phyloP scores from a whole-genome alignment of 2,888 invertebrate genomes.

The Drosophila eohydei region DNA sequence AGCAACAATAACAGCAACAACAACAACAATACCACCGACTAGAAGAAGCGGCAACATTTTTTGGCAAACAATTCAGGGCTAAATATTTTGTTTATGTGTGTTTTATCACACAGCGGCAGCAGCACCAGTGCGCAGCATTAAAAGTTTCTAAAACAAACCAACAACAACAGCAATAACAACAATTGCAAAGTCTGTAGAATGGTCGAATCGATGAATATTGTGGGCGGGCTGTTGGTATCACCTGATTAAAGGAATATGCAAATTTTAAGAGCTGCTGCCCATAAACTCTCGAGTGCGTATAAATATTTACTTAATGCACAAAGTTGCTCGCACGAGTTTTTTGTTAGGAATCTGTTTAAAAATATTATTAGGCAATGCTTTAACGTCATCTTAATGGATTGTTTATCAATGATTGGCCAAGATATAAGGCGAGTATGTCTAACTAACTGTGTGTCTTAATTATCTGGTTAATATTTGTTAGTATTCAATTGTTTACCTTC shows the following conservation, averaged over 20 bases:
- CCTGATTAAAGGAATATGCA: conserved; percentile 43
- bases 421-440: neutral
- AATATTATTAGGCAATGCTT: neutral
- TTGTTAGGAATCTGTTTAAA: neutral
- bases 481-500: conserved; percentile 4
- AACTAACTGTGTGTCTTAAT: neutral
- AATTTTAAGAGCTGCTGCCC: conserved; percentile 14
- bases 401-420: neutral
- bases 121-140: conserved; percentile 20
- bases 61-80: conserved; percentile 83
- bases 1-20: conserved; percentile 38
- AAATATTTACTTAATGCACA: conserved; percentile 37
- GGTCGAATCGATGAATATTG: conserved; percentile 11
- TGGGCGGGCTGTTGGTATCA: conserved; percentile 36
- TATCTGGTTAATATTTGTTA: conserved; percentile 1
- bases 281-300: conserved; percentile 27
- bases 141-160: conserved; percentile 36
- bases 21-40: conserved; percentile 22
- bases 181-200: neutral
- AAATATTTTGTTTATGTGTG: conserved; percentile 78
- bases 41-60: conserved; percentile 59
- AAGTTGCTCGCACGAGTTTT: conserved; percentile 1
- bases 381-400: neutral
- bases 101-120: conserved; percentile 45
- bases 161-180: conserved; percentile 9